A percentile compares a stretch with the other conserved stretches of the same genome.
Evolutionary conservation across 1,140 invertebrate genomes (phyloP).

Genomic region (Theocolax elegans): DNA sequence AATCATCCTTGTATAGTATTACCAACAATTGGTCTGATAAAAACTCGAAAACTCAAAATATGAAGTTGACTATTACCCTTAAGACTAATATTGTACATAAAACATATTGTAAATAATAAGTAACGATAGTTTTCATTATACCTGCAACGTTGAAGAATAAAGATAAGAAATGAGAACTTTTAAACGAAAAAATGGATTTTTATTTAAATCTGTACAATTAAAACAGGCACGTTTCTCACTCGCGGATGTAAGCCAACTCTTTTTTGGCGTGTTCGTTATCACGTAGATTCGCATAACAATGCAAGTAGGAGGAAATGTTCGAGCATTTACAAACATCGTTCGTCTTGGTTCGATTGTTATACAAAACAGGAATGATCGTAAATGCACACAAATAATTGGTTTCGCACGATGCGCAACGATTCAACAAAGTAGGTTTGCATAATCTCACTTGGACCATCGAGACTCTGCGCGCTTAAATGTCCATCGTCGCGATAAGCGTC

Average conservation of each 20-base stretch:
- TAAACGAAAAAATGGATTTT: constrained; percentile 9
- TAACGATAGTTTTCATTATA: not conserved
- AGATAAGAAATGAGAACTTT: not conserved
- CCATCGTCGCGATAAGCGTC: too few species aligned
- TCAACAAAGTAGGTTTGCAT: not conserved
- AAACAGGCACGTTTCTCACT: constrained; percentile 1
- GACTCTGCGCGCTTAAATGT: too few species aligned
- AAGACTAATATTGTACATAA: not conserved
- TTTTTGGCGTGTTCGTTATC: too few species aligned
- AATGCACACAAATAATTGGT: constrained; percentile 9
- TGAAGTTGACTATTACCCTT: too few species aligned
- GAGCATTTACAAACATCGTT: too few species aligned
- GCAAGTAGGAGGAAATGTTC: too few species aligned
- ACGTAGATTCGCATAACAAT: too few species aligned
- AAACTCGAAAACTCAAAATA: not conserved
- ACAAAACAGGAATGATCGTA: not conserved
- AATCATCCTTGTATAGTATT: too few species aligned
- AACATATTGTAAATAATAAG: not conserved
- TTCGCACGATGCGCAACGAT: not conserved
- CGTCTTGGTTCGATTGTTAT: too few species aligned
- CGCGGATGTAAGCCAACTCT: not conserved
- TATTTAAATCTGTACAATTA: constrained; percentile 29
- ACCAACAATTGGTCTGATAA: too few species aligned
- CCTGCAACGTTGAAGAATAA: not conserved
- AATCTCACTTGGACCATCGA: not conserved